phyloP scores from a whole-genome alignment of 2,888 invertebrate genomes.

The Coremacera marginata region DNA sequence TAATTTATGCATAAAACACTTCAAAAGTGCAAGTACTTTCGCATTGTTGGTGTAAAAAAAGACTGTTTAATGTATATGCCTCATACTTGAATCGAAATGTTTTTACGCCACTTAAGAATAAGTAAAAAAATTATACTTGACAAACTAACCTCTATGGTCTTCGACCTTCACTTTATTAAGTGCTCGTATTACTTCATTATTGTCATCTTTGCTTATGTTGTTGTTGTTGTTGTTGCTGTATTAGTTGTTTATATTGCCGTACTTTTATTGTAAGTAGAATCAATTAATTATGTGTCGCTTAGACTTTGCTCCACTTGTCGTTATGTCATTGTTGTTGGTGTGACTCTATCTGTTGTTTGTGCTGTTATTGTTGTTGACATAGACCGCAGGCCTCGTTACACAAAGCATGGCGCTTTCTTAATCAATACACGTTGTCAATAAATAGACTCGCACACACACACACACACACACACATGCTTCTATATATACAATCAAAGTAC shows the following conservation, averaged over 20 bases:
- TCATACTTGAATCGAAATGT: no score
- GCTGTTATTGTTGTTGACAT: conserved; percentile 18
- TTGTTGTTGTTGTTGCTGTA: conserved; percentile 1
- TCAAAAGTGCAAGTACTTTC: no score
- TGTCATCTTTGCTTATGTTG: not conserved
- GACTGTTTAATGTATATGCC: no score
- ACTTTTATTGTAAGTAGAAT: conserved; percentile 50
- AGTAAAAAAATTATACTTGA: not conserved
- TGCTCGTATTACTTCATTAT: not conserved
- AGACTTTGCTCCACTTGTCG: conserved; percentile 68
- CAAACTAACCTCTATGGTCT: conserved; percentile 19
- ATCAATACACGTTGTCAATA: conserved; percentile 12
- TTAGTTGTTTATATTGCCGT: conserved; percentile 14
- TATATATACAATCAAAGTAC: conserved; percentile 37
- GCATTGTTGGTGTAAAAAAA: no score
- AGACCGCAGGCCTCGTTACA: not conserved
- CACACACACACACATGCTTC: conserved; percentile 7
- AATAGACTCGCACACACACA: not conserved
- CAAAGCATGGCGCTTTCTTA: not conserved
- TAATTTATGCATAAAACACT: no score
- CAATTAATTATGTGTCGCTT: conserved; percentile 69
- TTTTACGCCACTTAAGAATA: no score
- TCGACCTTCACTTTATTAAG: not conserved
- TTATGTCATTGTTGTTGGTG: conserved; percentile 66
- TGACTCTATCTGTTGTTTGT: conserved; percentile 36